Conservation (phyloP, 2,113 vertebrate genomes). For the Dolichallabes microphthalmus region DNA sequence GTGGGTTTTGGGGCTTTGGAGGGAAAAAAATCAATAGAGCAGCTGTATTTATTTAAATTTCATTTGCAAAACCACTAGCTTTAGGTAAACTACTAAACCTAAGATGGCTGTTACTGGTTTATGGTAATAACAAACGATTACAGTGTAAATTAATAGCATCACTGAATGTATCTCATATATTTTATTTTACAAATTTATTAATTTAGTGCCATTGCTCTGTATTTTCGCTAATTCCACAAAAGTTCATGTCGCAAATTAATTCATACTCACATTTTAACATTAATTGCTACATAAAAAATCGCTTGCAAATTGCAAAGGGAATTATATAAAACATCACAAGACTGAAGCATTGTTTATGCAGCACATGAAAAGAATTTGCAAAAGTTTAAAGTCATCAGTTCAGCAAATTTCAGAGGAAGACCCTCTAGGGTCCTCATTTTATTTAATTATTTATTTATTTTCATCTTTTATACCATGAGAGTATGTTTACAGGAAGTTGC, state of each 20-base stretch:
- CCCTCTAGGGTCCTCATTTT: conserved; percentile 13
- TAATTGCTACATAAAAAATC: not conserved
- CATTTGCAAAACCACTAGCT: not conserved
- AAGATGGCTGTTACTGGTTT: not conserved
- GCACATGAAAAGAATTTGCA: conserved; percentile 34
- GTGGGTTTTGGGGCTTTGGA: not conserved
- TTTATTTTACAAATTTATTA: not conserved
- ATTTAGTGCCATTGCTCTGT: not conserved
- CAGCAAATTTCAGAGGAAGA: conserved; percentile 38
- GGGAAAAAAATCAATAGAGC: not conserved
- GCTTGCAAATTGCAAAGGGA: conserved; percentile 1
- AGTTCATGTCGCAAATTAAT: not conserved
- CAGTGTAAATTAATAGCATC: not conserved
- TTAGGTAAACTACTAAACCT: not conserved
- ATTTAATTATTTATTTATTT: not conserved
- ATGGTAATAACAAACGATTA: not conserved
- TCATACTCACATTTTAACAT: not conserved
- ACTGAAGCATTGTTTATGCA: conserved; percentile 17
- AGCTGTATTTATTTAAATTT: not conserved
- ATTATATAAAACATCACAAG: conserved; percentile 29
- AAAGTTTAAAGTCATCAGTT: conserved; percentile 42
- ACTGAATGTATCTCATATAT: not conserved
- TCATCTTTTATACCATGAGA: conserved; percentile 21
- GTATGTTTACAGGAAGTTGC: conserved; percentile 38
- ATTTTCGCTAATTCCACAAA: not conserved